Evolutionary conservation across 2,888 invertebrate genomes (phyloP).

Genomic region (Drosophila anomalata): DNA sequence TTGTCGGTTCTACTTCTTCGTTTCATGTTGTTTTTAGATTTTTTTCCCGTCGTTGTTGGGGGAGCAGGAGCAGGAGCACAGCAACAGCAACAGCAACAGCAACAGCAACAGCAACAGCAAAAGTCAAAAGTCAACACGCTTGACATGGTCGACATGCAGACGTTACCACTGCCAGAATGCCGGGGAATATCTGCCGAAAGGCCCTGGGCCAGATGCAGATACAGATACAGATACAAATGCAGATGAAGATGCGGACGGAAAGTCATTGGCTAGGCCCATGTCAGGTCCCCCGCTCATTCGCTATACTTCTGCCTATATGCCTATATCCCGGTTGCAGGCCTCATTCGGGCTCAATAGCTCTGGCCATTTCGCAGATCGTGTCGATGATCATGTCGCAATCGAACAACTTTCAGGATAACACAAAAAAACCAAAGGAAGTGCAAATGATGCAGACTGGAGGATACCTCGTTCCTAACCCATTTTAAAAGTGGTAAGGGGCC

Average conservation of each 20-base stretch:
- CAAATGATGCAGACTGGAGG: not conserved
- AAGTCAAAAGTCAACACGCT: constrained; percentile 81
- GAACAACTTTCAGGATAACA: constrained; percentile 15
- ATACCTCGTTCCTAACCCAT: not conserved
- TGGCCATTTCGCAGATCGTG: constrained; percentile 74
- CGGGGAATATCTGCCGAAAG: constrained; percentile 34
- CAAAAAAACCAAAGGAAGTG: not conserved
- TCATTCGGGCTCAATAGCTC: constrained; percentile 74
- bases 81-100: constrained; percentile 32
- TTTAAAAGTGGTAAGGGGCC: not conserved
- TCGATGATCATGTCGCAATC: constrained; percentile 79
- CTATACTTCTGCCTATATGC: constrained; percentile 1
- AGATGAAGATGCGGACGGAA: constrained; percentile 26
- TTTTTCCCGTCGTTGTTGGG: not conserved
- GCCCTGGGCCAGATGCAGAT: constrained; percentile 28
- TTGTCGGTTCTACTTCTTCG: constrained; percentile 25
- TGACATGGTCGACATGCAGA: constrained; percentile 78
- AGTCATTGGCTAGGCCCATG: constrained; percentile 17
- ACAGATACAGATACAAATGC: constrained; percentile 12
- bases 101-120: constrained; percentile 29
- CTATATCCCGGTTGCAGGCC: constrained; percentile 36
- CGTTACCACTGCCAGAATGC: constrained; percentile 70
- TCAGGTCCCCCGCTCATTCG: not conserved
- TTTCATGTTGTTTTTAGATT: constrained; percentile 12
- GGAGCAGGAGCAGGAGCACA: constrained; percentile 6